phyloP scores from a whole-genome alignment of 1,140 invertebrate genomes.

The Heliconius nattereri region DNA sequence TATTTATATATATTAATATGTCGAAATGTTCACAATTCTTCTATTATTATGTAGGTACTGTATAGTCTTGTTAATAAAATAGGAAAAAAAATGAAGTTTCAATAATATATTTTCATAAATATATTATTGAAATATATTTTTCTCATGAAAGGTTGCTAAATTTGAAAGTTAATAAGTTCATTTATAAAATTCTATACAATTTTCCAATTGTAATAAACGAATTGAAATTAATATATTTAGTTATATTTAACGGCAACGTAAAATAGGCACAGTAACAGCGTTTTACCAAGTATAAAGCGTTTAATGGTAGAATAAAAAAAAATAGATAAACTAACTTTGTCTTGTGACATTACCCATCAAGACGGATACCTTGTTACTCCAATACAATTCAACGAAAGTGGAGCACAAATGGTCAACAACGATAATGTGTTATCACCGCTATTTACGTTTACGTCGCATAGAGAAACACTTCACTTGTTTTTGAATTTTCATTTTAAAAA shows the following conservation, averaged over 20 bases:
- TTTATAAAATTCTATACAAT: too few species aligned
- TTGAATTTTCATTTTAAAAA: constrained; percentile 24
- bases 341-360: constrained; percentile 47
- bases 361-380: constrained; percentile 56
- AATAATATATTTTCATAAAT: too few species aligned
- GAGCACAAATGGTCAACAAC: constrained; percentile 66
- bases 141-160: too few species aligned
- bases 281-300: constrained; percentile 4
- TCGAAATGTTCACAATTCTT: too few species aligned
- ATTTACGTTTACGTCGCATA: constrained; percentile 71
- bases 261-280: constrained; percentile 4
- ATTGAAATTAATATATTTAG: not conserved
- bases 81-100: too few species aligned
- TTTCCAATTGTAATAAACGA: too few species aligned
- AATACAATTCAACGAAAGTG: constrained; percentile 62
- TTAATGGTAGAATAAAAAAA: not conserved
- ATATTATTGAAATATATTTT: too few species aligned
- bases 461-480: constrained; percentile 43
- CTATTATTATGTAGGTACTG: too few species aligned
- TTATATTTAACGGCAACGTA: not conserved
- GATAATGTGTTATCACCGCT: constrained; percentile 69
- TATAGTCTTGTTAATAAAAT: too few species aligned
- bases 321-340: constrained; percentile 25
- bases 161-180: too few species aligned
- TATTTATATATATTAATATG: too few species aligned